Evolutionary conservation across 2,797 vertebrate genomes (phyloP), one percentile per base, ranked within the genome.

Genomic region (Pterois miles): DNA sequence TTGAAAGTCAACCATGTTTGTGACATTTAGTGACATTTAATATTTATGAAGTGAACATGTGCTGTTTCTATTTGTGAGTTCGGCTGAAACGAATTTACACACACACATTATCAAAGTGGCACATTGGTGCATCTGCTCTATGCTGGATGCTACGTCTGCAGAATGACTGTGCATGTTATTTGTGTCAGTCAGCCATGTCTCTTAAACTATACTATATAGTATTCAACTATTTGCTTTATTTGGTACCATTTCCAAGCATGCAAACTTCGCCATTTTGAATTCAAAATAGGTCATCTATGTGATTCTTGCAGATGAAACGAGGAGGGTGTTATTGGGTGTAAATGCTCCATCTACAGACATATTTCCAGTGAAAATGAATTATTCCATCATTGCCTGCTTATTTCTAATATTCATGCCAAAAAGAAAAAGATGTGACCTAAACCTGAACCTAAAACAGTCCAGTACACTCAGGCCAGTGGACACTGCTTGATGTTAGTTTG

Each of bases 1-100:
- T 46, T 82, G 81, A 87, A 87, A 87, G 91, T 77, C 90, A 91
- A 65, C 74, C 60, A 56, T 87, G 78, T 89, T 86, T 78, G 82
- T 83, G 79, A 75, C 88, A 93, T 93, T 85, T 82, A 79, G 73
- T 76, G 73, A 68, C 81, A 92, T 93, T 86, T 89, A 89, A 90
- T 90, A 93, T 93, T 89, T 56, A 93, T 91, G 85, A 50, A 50
- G 48, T 50, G 48, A 90, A 69, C 40, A 53, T 11, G 2, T 65
- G 25, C 66, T 25, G 76, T 80, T 85, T 80, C 48, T 65, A 22
- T 83, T 77, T 71, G 16, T 75, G 50, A 81, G 70, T 80, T 59
- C n/a, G 13, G 13, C 63, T 80, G 73, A 79, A 71, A 82, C 40
- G 60, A 62, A 73, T 76, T 75, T 66, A 65, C 53, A 56, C 60